Evolutionary conservation across 2,888 invertebrate genomes (phyloP).

Genomic region (Heliconius charithonia): DNA sequence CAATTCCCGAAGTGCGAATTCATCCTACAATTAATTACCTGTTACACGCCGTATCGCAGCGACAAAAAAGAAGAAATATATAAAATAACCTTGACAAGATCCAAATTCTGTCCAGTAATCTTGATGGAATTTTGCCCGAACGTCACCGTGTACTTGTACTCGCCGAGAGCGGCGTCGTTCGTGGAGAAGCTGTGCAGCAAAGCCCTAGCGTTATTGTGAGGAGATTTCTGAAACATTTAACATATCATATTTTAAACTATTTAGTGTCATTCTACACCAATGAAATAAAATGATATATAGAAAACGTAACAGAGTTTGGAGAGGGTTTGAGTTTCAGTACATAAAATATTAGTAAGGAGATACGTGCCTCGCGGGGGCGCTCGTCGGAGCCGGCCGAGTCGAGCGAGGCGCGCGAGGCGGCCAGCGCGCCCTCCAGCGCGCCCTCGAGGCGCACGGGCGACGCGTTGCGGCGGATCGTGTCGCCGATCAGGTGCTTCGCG

Average conservation of each 20-base stretch:
- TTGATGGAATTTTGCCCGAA: slow-evolving; percentile 92
- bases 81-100: slow-evolving; percentile 89
- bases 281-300: background rate
- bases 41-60: no score
- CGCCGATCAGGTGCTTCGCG: slow-evolving; percentile 96
- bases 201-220: slow-evolving; percentile 83
- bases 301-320: background rate
- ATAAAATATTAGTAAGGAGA: no score
- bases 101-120: slow-evolving; percentile 93
- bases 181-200: slow-evolving; percentile 92
- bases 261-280: background rate
- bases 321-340: background rate
- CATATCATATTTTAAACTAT: background rate
- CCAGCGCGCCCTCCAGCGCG: slow-evolving; percentile 81
- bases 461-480: slow-evolving; percentile 97
- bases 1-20: background rate
- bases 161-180: slow-evolving; percentile 92
- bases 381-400: slow-evolving; percentile 87
- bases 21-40: background rate
- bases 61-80: background rate
- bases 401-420: slow-evolving; percentile 90
- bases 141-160: slow-evolving; percentile 94
- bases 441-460: slow-evolving; percentile 91
- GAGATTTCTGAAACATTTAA: slow-evolving; percentile 71
- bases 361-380: slow-evolving; percentile 53